phyloP scores from a whole-genome alignment of 2,113 vertebrate species.

The Ictidomys tridecemlineatus region DNA sequence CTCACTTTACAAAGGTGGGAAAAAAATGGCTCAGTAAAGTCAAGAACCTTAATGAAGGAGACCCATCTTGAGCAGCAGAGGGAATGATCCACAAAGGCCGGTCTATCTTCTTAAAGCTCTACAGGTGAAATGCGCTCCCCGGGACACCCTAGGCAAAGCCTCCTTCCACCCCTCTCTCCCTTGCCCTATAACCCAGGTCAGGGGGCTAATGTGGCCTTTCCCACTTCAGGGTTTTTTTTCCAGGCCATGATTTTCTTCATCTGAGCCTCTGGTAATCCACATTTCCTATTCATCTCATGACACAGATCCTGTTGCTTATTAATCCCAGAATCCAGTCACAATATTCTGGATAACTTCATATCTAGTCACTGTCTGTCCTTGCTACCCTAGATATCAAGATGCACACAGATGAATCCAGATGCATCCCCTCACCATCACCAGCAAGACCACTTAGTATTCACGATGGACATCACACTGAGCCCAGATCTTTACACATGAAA shows the following conservation, averaged over 20 bases:
- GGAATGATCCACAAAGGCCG: too few relatives aligned
- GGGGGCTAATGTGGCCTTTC: neutral
- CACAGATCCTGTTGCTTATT: neutral
- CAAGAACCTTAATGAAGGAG: neutral
- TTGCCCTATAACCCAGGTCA: accelerated
- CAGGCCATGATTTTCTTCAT: neutral
- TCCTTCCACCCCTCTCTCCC: neutral
- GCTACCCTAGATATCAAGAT: neutral
- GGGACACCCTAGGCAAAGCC: neutral
- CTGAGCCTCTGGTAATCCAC: neutral
- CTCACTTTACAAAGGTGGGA: neutral
- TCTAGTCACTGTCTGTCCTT: too few relatives aligned
- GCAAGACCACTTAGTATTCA: too few relatives aligned
- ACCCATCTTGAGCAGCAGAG: neutral
- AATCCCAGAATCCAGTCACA: neutral
- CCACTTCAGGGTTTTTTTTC: neutral
- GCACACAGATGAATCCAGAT: neutral
- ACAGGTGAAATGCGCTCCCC: neutral
- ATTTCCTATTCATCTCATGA: neutral
- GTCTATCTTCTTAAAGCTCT: neutral
- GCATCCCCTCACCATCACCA: too few relatives aligned
- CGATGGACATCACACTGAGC: accelerated
- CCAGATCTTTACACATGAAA: neutral
- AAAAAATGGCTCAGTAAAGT: neutral
- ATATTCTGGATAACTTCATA: neutral